Percentiles rank a stretch among this genome's conserved stretches.
phyloP scores from a whole-genome alignment of 2,797 vertebrate species.

The Poecilia velifera region DNA sequence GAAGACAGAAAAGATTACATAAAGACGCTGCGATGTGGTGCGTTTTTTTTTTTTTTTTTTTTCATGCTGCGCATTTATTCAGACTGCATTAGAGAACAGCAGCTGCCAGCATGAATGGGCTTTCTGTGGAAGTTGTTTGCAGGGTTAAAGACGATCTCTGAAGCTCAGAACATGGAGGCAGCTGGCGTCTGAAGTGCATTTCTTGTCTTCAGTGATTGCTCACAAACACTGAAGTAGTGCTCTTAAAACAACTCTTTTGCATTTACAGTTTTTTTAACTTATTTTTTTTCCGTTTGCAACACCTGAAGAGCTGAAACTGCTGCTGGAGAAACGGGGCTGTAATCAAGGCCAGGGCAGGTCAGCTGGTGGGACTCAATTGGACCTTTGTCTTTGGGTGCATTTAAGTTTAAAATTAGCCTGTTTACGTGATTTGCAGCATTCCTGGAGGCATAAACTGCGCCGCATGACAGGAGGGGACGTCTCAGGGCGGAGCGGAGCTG shows the following conservation, averaged over 20 bases:
- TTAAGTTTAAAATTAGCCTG: slow-evolving; percentile 63
- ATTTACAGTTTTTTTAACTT: background rate
- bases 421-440: slow-evolving; percentile 70
- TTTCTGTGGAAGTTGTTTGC: background rate
- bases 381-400: slow-evolving; percentile 61
- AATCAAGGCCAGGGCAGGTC: background rate
- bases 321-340: background rate
- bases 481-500: slow-evolving; percentile 12
- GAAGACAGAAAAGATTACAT: background rate
- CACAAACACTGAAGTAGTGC: background rate
- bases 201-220: background rate
- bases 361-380: slow-evolving; percentile 50
- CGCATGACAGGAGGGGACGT: slow-evolving; percentile 53
- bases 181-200: background rate
- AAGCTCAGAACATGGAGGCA: background rate
- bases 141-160: background rate
- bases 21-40: background rate
- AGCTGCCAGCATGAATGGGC: slow-evolving; percentile 1
- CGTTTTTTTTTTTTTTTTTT: no score
- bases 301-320: slow-evolving; percentile 2
- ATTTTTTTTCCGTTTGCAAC: background rate
- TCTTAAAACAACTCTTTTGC: background rate
- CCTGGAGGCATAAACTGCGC: slow-evolving; percentile 58
- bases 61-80: background rate
- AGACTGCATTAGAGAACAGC: background rate